Evolutionary conservation across 2,797 vertebrate genomes (phyloP), one percentile per base, ranked within the genome.

Genomic region (Chaenodraco wilsoni): DNA sequence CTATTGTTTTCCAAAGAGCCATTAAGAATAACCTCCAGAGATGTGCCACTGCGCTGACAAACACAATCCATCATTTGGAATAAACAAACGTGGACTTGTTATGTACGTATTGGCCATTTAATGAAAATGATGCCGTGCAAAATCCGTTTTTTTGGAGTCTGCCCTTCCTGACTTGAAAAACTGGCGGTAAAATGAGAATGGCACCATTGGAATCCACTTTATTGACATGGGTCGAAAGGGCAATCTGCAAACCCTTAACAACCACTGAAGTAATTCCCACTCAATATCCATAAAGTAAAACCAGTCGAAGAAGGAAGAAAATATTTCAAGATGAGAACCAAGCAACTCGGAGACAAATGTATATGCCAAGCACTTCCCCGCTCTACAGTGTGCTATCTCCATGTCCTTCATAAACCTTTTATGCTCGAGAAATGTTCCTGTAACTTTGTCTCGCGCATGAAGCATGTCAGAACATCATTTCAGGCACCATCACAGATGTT

Each of bases 381-480:
- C 56, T 67, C 65, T 60, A 9, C 44, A 44, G 0, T 37, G 46
- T 46, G n/a, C 50, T 41, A 8, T 54, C 60, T 72, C 65, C 33
- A 4, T 70, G 84, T 81, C 69, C 74, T 65, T 81, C 76, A 80
- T 86, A 51, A 84, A 86, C 19, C 10, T 85, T 88, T 84, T 5
- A 85, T 81, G 63, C 1, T 46, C 10, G 37, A 61, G 74, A 74
- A 75, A 66, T 74, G 78, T 81, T 73, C 37, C 40, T 76, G n/a
- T 67, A 45, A 56, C 27, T 55, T 76, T 19, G 50, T 52, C 55
- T 45, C 37, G 41, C 17, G 57, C 59, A 50, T 49, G 27, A 72
- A 59, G 57, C 70, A 76, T 62, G 78, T 73, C 17, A 3, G 40
- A 60, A 73, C 74, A 81, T 74, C 3, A 51, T 65, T 83, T 67